These are phyloP conservation scores for Echeneis naucrates DNA, from an alignment of 2,797 vertebrate genomes.

Conservation along the genomic window DNA sequence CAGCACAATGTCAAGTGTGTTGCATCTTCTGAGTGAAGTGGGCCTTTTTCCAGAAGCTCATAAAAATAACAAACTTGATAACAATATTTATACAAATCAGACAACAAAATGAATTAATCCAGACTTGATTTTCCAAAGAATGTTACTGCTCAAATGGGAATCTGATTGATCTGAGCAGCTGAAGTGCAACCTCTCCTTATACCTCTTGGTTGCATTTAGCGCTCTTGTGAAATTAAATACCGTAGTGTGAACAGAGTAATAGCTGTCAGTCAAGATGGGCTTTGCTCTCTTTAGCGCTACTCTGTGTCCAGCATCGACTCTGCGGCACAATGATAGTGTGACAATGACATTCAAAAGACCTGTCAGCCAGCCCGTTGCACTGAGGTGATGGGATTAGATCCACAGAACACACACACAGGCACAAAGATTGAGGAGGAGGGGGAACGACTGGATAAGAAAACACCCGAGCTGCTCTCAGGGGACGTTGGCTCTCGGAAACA, in stretches of 20 bases:
- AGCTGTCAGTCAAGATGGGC: constrained; percentile 9
- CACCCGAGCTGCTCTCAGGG: constrained; percentile 59
- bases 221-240: background rate
- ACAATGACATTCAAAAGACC: constrained; percentile 49
- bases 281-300: constrained; percentile 1
- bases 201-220: background rate
- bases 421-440: constrained; percentile 36
- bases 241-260: constrained; percentile 2
- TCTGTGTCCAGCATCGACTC: constrained; percentile 25
- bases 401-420: constrained; percentile 21
- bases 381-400: constrained; percentile 23
- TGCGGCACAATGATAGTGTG: constrained; percentile 37
- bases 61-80: background rate
- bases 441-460: constrained; percentile 65
- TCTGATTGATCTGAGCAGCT: background rate
- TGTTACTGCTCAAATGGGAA: background rate
- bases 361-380: constrained; percentile 36
- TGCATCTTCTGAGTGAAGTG: background rate
- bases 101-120: background rate
- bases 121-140: background rate
- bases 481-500: constrained; percentile 72
- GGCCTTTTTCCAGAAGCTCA: background rate
- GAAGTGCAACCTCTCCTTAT: background rate
- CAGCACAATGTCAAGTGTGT: background rate
- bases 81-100: background rate